Conservation (phyloP, 2,888 invertebrate genomes). For the Luperina testacea region DNA sequence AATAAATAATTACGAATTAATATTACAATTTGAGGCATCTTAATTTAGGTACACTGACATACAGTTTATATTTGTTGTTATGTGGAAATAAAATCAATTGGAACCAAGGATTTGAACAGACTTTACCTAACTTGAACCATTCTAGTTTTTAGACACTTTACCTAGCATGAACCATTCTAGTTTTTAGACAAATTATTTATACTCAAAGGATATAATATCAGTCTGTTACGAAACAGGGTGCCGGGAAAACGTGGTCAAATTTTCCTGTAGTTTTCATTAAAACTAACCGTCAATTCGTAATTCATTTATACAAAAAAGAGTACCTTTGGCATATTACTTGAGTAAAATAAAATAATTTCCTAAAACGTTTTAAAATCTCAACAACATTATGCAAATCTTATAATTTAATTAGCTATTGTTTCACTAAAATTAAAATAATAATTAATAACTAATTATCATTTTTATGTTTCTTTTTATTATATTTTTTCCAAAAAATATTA, state of each 20-base stretch:
- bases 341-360: fast-evolving
- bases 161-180: fast-evolving
- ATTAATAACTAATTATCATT: neutral
- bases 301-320: no score
- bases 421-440: neutral
- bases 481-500: neutral
- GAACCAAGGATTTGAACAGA: neutral
- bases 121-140: neutral
- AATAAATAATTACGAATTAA: no score
- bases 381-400: neutral
- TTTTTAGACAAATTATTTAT: no score
- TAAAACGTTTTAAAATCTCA: neutral
- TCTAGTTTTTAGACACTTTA: no score
- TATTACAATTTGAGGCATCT: no score
- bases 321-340: no score
- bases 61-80: neutral
- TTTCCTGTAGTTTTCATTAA: neutral
- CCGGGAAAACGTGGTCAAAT: neutral
- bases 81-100: neutral
- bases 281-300: neutral
- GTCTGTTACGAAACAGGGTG: neutral
- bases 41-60: neutral
- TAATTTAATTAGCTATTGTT: neutral
- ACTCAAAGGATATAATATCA: neutral
- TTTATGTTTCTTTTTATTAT: fast-evolving